Conservation (phyloP, 1,140 invertebrate species). For the Phocides pigmalion region DNA sequence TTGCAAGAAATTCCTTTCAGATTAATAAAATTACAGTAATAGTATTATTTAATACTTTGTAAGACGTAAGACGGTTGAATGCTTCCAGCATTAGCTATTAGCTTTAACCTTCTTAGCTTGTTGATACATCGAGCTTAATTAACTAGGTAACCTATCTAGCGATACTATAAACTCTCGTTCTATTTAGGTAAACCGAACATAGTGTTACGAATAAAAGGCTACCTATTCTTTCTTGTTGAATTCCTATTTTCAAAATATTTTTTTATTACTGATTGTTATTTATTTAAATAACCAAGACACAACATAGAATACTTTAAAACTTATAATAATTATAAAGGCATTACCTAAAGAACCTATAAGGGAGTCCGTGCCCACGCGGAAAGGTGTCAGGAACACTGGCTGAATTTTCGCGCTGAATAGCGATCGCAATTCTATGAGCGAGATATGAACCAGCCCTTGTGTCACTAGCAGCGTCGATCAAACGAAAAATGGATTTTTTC, state of each 20-base stretch:
- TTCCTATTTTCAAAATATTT: neutral
- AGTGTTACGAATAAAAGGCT: neutral
- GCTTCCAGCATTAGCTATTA: neutral
- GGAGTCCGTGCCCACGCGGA: too few species aligned
- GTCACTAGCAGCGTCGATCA: too few species aligned
- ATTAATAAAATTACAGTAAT: slow-evolving; percentile 12
- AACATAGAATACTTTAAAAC: too few species aligned
- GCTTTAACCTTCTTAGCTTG: slow-evolving; percentile 1
- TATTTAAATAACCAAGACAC: too few species aligned
- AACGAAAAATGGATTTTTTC: too few species aligned
- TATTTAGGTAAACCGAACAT: slow-evolving; percentile 2
- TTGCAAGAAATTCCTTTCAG: slow-evolving; percentile 11
- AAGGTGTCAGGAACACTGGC: too few species aligned
- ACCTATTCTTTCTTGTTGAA: neutral
- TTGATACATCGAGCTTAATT: slow-evolving; percentile 2
- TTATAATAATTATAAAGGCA: too few species aligned
- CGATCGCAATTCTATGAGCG: too few species aligned
- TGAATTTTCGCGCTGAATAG: too few species aligned
- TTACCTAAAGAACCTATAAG: too few species aligned
- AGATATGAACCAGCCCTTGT: too few species aligned
- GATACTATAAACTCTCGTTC: slow-evolving; percentile 4
- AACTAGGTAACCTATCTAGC: slow-evolving; percentile 14
- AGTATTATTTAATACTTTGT: slow-evolving; percentile 13
- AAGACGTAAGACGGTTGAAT: slow-evolving; percentile 2
- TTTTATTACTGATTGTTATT: too few species aligned